Percentiles rank a stretch among this genome's conserved stretches.
phyloP scores from a whole-genome alignment of 64 coral and sea anemone genomes.

The Montipora foliosa region DNA sequence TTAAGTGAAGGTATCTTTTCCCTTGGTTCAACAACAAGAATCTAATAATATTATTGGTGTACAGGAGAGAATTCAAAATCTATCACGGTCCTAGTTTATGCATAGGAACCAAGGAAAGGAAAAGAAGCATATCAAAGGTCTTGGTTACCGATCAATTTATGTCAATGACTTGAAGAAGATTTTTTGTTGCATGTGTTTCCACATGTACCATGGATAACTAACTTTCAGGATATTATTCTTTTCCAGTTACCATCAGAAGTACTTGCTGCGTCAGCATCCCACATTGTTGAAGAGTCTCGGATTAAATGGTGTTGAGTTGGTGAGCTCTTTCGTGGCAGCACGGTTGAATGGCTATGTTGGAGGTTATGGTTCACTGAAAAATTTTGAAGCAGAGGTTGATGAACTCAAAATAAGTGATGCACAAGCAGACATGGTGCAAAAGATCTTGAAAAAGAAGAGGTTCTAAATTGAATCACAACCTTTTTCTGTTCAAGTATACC shows the following conservation, averaged over 20 bases:
- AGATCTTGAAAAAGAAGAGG: constrained; percentile 35
- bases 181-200: too few relatives aligned
- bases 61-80: too few relatives aligned
- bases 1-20: too few relatives aligned
- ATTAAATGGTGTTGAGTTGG: constrained; percentile 78
- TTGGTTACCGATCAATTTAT: too few relatives aligned
- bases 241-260: constrained; percentile 97
- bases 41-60: too few relatives aligned
- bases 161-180: too few relatives aligned
- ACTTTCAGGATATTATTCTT: neutral
- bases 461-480: constrained; percentile 30
- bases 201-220: neutral
- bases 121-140: too few relatives aligned
- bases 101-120: too few relatives aligned
- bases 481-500: neutral
- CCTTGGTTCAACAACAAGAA: too few relatives aligned
- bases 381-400: constrained; percentile 69
- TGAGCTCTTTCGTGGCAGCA: constrained; percentile 80
- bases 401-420: constrained; percentile 62
- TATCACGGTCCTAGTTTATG: too few relatives aligned
- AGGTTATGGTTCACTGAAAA: constrained; percentile 47
- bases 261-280: constrained; percentile 70
- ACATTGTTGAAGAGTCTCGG: constrained; percentile 69
- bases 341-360: constrained; percentile 91
- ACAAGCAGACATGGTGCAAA: constrained; percentile 60